phyloP scores from a whole-genome alignment of 2,888 invertebrate species.

The Chironomus tentans region DNA sequence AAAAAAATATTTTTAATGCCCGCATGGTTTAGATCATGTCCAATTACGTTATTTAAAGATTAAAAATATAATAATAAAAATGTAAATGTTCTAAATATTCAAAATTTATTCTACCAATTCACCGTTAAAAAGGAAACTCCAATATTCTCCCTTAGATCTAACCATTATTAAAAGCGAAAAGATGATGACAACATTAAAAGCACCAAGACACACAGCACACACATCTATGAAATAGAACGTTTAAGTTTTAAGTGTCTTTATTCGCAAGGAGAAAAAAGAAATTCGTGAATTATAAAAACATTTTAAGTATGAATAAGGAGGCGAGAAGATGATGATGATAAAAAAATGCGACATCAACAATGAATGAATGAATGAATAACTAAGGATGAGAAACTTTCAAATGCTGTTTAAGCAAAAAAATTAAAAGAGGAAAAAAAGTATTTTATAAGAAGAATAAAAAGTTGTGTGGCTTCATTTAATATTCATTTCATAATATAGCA shows the following conservation, averaged over 20 bases:
- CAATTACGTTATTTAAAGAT: no score
- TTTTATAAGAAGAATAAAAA: background rate
- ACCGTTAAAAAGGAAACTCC: no score
- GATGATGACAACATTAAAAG: no score
- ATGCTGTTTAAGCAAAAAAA: background rate
- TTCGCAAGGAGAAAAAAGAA: background rate
- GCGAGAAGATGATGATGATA: background rate
- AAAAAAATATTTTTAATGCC: no score
- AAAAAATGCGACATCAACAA: background rate
- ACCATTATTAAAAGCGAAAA: no score
- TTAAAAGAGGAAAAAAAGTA: background rate
- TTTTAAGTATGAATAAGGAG: background rate
- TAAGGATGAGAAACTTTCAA: background rate
- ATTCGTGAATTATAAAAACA: constrained; percentile 14
- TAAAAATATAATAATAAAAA: no score
- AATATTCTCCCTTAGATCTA: no score
- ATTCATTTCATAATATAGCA: constrained; percentile 22
- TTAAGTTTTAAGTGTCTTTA: background rate
- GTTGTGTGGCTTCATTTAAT: constrained; percentile 21
- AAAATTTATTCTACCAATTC: no score
- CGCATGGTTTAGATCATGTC: no score
- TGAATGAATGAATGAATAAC: background rate
- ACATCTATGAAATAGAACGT: background rate
- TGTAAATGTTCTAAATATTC: no score
- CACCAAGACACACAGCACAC: background rate